Base-by-base conservation (phyloP, 1,140 invertebrate genomes). In the Bombus affinis region DNA sequence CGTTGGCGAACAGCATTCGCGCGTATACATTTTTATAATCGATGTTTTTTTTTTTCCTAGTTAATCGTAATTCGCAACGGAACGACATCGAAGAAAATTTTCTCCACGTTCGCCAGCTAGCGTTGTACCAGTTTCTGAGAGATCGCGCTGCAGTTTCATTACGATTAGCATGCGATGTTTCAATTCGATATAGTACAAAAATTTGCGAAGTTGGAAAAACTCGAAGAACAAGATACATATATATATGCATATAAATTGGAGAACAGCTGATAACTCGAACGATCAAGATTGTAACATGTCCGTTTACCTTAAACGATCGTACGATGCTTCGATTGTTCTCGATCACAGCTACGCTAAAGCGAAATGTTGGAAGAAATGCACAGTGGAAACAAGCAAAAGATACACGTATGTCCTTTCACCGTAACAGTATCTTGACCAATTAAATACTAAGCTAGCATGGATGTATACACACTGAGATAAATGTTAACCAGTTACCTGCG, bases 391-490 rank as follows among this genome's bases (percentile, higher is more conserved):
- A 75, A 28, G 35, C 47, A 59, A 32, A 79, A 59, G 28, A n/a
- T 65, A 78, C 15, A 53, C 74, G 81, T 78, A 80, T 73, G 78
- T 70, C 57, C 70, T 81, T 81, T 68, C 77, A 81, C 35, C 71
- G 70, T 81, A 76, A 86, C 88, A 87, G 81, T 85, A 81, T 87
- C 81, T 75, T 84, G 83, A 88, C 73, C 87, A 92, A 89, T 89
- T 91, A 90, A 88, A 88, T 80, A 81, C 83, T 91, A 89, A 92
- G 89, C 83, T 86, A 87, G 74, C 79, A 83, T 75, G 79, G 82
- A 85, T 73, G 72, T 72, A 70, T 80, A 78, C 81, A 72, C 66
- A 88, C 75, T 75, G 70, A 85, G 84, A 85, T 85, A 85, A 85
- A 85, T 81, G 84, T 81, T 85, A 85, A 74, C 78, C 80, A 82